Conservation (phyloP, 2,797 vertebrate genomes). For the Manis pentadactyla region DNA sequence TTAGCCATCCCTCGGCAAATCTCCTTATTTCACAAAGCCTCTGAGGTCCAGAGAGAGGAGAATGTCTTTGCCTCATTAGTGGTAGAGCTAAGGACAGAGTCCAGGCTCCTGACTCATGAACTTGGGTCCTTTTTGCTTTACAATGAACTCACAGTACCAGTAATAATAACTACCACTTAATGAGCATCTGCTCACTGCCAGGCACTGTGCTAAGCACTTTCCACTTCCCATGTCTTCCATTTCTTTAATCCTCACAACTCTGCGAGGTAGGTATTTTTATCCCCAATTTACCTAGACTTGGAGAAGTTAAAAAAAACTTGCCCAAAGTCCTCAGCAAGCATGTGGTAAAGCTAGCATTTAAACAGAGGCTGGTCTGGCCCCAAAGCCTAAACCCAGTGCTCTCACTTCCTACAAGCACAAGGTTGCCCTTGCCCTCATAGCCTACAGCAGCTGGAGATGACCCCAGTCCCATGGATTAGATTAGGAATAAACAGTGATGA, state of each 20-base stretch:
- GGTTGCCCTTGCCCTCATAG: not conserved
- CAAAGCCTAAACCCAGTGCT: not conserved
- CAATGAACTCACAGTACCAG: not conserved
- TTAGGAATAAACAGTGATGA: constrained; percentile 15
- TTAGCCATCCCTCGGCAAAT: not conserved
- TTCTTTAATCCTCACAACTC: not conserved
- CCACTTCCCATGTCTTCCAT: not conserved
- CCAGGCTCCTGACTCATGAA: not conserved
- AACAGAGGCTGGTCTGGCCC: constrained; percentile 7
- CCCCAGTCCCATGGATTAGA: not conserved
- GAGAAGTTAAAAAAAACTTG: constrained; percentile 31
- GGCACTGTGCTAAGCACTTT: not conserved
- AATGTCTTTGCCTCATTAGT: constrained; percentile 28
- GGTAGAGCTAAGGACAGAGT: constrained; percentile 12
- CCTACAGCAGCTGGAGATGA: not conserved
- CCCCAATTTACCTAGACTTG: not conserved
- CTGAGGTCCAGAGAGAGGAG: constrained; percentile 6
- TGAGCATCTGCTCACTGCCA: not conserved
- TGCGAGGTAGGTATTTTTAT: not conserved
- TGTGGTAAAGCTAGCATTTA: constrained; percentile 57
- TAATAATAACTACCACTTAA: constrained; percentile 1
- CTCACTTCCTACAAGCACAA: not conserved
- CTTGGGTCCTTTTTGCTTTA: constrained; percentile 24
- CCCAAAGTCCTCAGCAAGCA: not conserved
- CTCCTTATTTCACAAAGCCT: constrained; percentile 43